phyloP scores from a whole-genome alignment of 2,113 vertebrate species.

The Elgaria multicarinata region DNA sequence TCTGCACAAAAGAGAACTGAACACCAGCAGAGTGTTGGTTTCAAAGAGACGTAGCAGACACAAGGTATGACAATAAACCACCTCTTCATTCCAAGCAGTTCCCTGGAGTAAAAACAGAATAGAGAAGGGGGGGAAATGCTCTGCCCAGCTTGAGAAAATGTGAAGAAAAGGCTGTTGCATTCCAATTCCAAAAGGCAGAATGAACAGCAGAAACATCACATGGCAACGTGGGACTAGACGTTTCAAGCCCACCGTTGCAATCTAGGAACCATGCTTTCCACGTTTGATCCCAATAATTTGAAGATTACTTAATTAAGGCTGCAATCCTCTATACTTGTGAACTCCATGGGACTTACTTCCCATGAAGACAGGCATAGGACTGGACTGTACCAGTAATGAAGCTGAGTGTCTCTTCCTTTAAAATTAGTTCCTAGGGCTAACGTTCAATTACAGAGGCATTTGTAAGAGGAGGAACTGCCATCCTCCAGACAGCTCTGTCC shows the following conservation, averaged over 20 bases:
- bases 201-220: conserved; percentile 52
- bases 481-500: background rate
- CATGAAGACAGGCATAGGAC: no score
- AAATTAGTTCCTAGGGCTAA: conserved; percentile 32
- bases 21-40: conserved; percentile 7
- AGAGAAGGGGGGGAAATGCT: conserved; percentile 13
- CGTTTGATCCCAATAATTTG: conserved; percentile 59
- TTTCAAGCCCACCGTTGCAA: conserved; percentile 44
- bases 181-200: conserved; percentile 47
- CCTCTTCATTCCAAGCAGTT: background rate
- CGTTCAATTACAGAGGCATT: background rate
- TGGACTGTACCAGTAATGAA: conserved; percentile 40
- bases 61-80: background rate
- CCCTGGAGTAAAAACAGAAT: conserved; percentile 32
- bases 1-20: background rate
- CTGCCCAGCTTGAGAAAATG: conserved; percentile 24
- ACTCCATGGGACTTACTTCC: no score
- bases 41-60: background rate
- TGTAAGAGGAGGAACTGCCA: background rate
- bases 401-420: background rate
- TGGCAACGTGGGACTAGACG: conserved; percentile 32
- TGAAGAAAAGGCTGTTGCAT: conserved; percentile 47
- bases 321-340: no score
- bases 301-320: conserved; percentile 57
- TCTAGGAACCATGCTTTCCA: conserved; percentile 49